A percentile compares a stretch with the other conserved stretches of the same genome.
These are phyloP conservation scores for Actias luna DNA, from an alignment of 2,888 invertebrate species.

Conservation along the genomic window DNA sequence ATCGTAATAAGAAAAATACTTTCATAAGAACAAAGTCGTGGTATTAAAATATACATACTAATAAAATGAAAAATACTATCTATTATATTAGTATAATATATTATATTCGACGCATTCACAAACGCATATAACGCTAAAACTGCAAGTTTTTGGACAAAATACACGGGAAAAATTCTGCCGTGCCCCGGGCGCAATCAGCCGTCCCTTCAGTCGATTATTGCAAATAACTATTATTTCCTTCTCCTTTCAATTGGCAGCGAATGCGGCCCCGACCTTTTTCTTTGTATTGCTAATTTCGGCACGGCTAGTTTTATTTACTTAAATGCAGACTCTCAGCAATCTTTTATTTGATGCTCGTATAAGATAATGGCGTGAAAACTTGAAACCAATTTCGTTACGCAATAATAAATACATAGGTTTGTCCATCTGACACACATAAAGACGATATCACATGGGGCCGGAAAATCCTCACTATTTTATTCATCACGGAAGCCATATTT, in stretches of 20 bases:
- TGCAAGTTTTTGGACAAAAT: constrained; percentile 46
- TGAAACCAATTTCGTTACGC: constrained; percentile 26
- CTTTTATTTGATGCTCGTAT: constrained; percentile 22
- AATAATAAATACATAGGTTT: constrained; percentile 52
- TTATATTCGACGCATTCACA: neutral
- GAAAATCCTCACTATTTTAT: constrained; percentile 65
- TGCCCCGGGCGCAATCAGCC: constrained; percentile 76
- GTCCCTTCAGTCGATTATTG: constrained; percentile 76
- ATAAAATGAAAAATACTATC: too few species aligned
- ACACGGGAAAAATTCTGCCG: constrained; percentile 53
- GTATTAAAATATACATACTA: neutral
- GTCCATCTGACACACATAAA: constrained; percentile 44
- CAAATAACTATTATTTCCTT: constrained; percentile 75
- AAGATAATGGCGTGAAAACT: constrained; percentile 19
- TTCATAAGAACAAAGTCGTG: too few species aligned
- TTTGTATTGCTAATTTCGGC: constrained; percentile 75
- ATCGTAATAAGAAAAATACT: too few species aligned
- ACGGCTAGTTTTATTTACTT: constrained; percentile 63
- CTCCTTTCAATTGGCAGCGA: constrained; percentile 67
- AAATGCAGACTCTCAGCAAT: constrained; percentile 19
- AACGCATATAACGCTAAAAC: constrained; percentile 36
- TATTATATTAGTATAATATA: neutral
- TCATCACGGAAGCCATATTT: constrained; percentile 63
- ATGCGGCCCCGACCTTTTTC: constrained; percentile 47
- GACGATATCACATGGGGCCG: constrained; percentile 54